Evolutionary conservation across 2,797 vertebrate genomes (phyloP).

Genomic region (Scolopax bukidnonensis): DNA sequence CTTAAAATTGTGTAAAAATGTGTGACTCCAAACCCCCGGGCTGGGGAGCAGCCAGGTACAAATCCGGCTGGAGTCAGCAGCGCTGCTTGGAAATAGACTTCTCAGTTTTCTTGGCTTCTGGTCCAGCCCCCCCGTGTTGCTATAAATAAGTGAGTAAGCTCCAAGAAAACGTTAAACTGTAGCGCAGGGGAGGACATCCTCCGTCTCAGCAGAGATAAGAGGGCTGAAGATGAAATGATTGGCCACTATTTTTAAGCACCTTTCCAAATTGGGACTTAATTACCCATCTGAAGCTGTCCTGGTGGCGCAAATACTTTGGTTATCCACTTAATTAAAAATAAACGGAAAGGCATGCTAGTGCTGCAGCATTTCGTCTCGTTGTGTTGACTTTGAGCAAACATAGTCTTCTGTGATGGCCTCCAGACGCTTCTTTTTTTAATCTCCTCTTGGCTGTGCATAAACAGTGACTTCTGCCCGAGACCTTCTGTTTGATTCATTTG

Average conservation of each 20-base stretch:
- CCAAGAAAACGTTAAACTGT: conserved; percentile 16
- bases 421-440: neutral
- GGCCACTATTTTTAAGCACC: conserved; percentile 61
- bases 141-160: conserved; percentile 48
- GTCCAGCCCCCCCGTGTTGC: neutral
- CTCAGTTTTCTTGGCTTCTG: neutral
- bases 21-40: neutral
- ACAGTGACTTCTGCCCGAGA: neutral
- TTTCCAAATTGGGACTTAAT: conserved; percentile 45
- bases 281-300: conserved; percentile 18
- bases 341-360: neutral
- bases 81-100: neutral
- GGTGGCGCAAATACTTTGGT: neutral
- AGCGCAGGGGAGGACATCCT: neutral
- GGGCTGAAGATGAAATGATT: neutral
- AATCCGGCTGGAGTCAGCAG: neutral
- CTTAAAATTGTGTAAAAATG: neutral
- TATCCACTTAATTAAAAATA: conserved; percentile 61
- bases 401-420: neutral
- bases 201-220: conserved; percentile 9
- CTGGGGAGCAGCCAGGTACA: neutral
- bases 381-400: conserved; percentile 2
- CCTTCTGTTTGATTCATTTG: neutral
- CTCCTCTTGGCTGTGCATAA: neutral
- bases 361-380: neutral